These are phyloP conservation scores for Acleris holmiana DNA, from an alignment of 2,888 invertebrate genomes.

Conservation along the genomic window DNA sequence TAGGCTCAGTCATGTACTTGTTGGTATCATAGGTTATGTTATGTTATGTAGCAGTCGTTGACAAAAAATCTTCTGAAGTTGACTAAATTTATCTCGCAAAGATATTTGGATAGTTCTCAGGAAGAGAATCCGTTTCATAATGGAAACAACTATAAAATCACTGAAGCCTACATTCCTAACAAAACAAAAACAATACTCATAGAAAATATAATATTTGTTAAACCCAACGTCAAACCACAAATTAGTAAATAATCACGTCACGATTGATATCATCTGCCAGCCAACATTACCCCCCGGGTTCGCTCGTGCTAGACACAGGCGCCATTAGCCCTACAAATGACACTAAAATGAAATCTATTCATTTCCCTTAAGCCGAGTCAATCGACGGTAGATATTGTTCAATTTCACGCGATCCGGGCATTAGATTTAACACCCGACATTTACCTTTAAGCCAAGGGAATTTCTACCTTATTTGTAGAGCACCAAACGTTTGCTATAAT, in stretches of 20 bases:
- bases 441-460: constrained; percentile 1
- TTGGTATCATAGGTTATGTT: too few relatives aligned
- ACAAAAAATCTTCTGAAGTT: too few relatives aligned
- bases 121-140: too few relatives aligned
- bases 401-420: constrained; percentile 80
- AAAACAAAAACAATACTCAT: too few relatives aligned
- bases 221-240: neutral
- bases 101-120: too few relatives aligned
- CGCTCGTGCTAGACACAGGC: constrained; percentile 67
- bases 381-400: constrained; percentile 77
- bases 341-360: constrained; percentile 84
- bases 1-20: too few relatives aligned
- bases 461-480: constrained; percentile 1
- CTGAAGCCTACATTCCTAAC: too few relatives aligned
- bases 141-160: too few relatives aligned
- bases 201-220: too few relatives aligned
- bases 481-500: neutral
- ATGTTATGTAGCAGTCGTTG: too few relatives aligned
- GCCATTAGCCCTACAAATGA: constrained; percentile 83
- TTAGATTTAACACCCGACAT: constrained; percentile 50
- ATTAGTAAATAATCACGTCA: constrained; percentile 25
- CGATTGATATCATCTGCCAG: constrained; percentile 35
- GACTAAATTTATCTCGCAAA: too few relatives aligned
- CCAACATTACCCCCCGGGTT: constrained; percentile 47
- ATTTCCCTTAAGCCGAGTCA: constrained; percentile 81